A percentile compares a stretch with the other conserved stretches of the same genome.
These are phyloP conservation scores for Catharus minimus DNA, from an alignment of 2,113 vertebrate species.

Conservation along the genomic window DNA sequence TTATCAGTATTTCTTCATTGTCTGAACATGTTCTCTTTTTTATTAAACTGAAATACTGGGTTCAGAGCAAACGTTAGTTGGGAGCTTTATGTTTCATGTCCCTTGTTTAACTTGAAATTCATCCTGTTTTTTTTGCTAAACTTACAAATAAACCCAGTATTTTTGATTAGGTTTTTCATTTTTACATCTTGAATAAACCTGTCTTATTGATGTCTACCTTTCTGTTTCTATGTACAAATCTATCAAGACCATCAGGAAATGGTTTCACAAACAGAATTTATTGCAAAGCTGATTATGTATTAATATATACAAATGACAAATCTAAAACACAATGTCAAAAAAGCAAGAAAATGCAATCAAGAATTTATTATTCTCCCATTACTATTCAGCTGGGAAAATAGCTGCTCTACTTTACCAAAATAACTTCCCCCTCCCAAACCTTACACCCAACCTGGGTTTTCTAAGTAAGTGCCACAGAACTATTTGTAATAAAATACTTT, in stretches of 20 bases:
- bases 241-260: constrained; percentile 67
- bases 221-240: constrained; percentile 44
- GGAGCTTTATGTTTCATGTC: not conserved
- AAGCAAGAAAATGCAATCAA: constrained; percentile 73
- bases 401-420: constrained; percentile 47
- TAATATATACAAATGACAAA: constrained; percentile 78
- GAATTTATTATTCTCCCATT: constrained; percentile 70
- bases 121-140: not conserved
- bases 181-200: constrained; percentile 15
- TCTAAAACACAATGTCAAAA: constrained; percentile 73
- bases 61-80: constrained; percentile 24
- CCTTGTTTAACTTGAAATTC: not conserved
- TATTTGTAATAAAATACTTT: constrained; percentile 15
- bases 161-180: constrained; percentile 29
- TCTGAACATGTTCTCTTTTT: not conserved
- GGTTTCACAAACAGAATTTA: constrained; percentile 68
- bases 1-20: constrained; percentile 46
- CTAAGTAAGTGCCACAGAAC: not conserved
- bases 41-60: not conserved
- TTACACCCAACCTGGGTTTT: not conserved
- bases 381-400: constrained; percentile 68
- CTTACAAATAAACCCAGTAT: not conserved
- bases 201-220: constrained; percentile 15
- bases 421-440: constrained; percentile 16
- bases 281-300: constrained; percentile 73